phyloP scores from a whole-genome alignment of 2,888 invertebrate genomes.

The Dasypogon diadema region DNA sequence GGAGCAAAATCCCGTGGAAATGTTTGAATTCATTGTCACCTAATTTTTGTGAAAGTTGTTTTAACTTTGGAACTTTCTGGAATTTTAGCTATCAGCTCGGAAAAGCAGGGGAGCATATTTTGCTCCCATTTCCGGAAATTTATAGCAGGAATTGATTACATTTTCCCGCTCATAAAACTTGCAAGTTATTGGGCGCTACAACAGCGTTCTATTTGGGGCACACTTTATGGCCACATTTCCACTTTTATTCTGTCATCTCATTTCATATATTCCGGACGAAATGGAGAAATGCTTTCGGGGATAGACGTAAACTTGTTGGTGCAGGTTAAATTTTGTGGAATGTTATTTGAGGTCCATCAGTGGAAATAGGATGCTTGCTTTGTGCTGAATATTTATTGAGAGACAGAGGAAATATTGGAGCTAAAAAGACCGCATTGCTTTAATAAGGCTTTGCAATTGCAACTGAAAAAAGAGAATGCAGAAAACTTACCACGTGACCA shows the following conservation, averaged over 20 bases:
- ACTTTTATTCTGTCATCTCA: neutral
- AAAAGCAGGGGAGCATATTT: neutral
- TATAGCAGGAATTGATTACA: slow-evolving; percentile 39
- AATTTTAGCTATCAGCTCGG: neutral
- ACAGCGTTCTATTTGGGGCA: neutral
- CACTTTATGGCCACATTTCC: slow-evolving; percentile 9
- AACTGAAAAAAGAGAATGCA: too few relatives aligned
- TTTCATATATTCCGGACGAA: neutral
- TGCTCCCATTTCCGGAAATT: slow-evolving; percentile 10
- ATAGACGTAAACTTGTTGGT: neutral
- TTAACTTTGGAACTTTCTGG: neutral
- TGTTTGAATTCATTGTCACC: slow-evolving; percentile 40
- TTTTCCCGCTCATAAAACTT: slow-evolving; percentile 25
- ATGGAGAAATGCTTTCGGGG: neutral
- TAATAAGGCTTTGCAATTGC: too few relatives aligned
- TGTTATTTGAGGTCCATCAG: too few relatives aligned
- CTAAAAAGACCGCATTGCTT: too few relatives aligned
- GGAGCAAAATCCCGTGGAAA: slow-evolving; percentile 15
- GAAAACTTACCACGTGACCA: too few relatives aligned
- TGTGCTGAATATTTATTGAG: too few relatives aligned
- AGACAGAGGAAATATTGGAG: too few relatives aligned
- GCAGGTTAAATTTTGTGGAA: neutral
- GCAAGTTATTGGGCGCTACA: slow-evolving; percentile 20
- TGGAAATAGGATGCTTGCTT: too few relatives aligned
- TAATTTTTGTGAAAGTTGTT: slow-evolving; percentile 21